Evolutionary conservation across 2,888 invertebrate genomes (phyloP), one percentile per base, ranked within the genome.

Genomic region (Tuberolachnus salignus): DNA sequence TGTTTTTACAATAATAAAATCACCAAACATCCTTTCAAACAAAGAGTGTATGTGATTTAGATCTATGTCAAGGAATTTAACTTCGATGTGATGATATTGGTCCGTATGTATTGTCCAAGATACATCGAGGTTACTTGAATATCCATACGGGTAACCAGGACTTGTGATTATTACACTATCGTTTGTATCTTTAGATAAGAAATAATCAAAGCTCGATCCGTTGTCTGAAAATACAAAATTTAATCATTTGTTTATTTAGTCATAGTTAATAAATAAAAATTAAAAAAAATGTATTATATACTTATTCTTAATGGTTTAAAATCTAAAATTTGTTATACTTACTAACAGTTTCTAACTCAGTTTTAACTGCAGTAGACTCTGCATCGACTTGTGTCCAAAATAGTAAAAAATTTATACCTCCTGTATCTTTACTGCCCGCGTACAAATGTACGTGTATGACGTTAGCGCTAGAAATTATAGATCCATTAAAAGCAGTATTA

Each of bases 131-230:
- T 89, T 86, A 21, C 85, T 80, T 0, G 83, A 87, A 84, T 95
- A 95, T 0, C 90, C 88, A 67, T 87, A 16, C 0, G 94, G 94
- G 86, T 90, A 95, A 70, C 93, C 92, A 0, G 95, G 95, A 69
- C 82, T 83, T 34, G 80, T 81, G 49, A 83, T 80, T 14, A 63
- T 73, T n/a, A 73, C 61, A 21, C 81, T 73, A 11, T 34, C 21
- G 71, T 82, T 82, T 13, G 78, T 34, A 13, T n/a, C 69, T 23
- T 23, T 49, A 11, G 78, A 66, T 26, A 82, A 64, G 55, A 73
- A 63, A 19, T 81, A 46, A 13, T 69, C 42, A 44, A 55, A 42
- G 16, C 51, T 53, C 46, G 81, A 81, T 44, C 21, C 59, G 9
- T 66, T 70, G 1, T 11, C 82, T 82, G 57, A 55, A 80, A 82